Conservation (phyloP, 1,140 invertebrate genomes). For the Penaeus vannamei region DNA sequence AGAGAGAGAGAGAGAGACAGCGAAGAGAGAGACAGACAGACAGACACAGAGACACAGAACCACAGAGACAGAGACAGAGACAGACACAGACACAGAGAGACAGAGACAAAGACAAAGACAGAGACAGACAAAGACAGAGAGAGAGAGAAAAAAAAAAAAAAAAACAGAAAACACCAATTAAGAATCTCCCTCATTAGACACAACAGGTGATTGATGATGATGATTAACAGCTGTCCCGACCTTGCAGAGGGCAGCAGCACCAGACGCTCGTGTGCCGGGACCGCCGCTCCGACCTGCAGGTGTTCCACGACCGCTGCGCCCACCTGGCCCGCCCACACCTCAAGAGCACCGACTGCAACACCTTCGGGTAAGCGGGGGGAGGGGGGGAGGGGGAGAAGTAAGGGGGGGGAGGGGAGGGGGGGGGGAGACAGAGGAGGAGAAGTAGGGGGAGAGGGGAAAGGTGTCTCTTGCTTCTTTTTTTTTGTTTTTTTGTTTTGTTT, state of each 20-base stretch:
- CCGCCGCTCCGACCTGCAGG: slow-evolving; percentile 72
- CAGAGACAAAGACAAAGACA: too few species aligned
- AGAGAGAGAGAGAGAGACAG: too few species aligned
- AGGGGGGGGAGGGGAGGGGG: neutral
- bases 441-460: too few species aligned
- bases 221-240: neutral
- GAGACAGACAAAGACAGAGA: too few species aligned
- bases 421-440: neutral
- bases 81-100: too few species aligned
- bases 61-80: too few species aligned
- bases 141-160: too few species aligned
- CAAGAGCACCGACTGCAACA: slow-evolving; percentile 74
- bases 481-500: too few species aligned
- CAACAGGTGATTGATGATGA: neutral
- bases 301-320: slow-evolving; percentile 73
- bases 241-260: slow-evolving; percentile 50
- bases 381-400: neutral
- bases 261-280: slow-evolving; percentile 73
- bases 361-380: slow-evolving; percentile 67
- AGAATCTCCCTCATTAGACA: neutral
- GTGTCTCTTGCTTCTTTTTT: too few species aligned
- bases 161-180: too few species aligned
- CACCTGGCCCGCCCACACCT: slow-evolving; percentile 72
- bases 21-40: too few species aligned
- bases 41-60: too few species aligned